Base-by-base conservation (phyloP, 1,140 invertebrate species). In the Heliothis subflexa region DNA sequence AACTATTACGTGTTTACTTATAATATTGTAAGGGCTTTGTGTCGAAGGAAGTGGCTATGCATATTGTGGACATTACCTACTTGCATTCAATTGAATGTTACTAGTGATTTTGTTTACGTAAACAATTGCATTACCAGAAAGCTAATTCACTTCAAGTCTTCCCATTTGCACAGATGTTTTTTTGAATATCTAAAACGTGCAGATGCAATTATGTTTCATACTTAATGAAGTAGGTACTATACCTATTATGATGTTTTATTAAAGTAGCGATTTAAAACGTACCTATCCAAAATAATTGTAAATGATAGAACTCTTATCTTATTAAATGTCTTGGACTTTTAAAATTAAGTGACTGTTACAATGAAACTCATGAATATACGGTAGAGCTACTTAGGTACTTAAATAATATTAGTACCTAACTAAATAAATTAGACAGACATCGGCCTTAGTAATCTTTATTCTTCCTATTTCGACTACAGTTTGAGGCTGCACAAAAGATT, bases 371-470 rank as follows among this genome's bases (percentile, higher is more conserved):
- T 40, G 33, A 40, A 40, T 9, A 40, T 9, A 40, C 33, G 21
- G 21, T 25, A 25, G 0, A 2, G 21, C 5, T 40, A 33, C 33
- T 5, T 33, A 2, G 21, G 0, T 40, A 33, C 33, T 5, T 33
- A 33, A 40, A 40, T 40, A 40, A 40, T 40, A 9, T 9, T 5
- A 40, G 33, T 55, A 55, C n/a, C n/a, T 7, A n/a, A 5, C 16
- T 55, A 55, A 18, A 55, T 18, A 45, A 10, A 73, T 66, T 52
- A 66, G 25, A 54, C 25, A 55, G 45, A 40, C 45, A 5, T 62
- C 18, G 14, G 47, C 68, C 75, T 80, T 86, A 87, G 83, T 78
- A 64, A 70, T 81, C 64, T 81, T 80, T 86, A 72, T 78, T 85
- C 76, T 86, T 79, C 78, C 62, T 81, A 86, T 86, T 85, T 85